Evolutionary conservation across 2,888 invertebrate species (phyloP).

Genomic region (Plagodis pulveraria): DNA sequence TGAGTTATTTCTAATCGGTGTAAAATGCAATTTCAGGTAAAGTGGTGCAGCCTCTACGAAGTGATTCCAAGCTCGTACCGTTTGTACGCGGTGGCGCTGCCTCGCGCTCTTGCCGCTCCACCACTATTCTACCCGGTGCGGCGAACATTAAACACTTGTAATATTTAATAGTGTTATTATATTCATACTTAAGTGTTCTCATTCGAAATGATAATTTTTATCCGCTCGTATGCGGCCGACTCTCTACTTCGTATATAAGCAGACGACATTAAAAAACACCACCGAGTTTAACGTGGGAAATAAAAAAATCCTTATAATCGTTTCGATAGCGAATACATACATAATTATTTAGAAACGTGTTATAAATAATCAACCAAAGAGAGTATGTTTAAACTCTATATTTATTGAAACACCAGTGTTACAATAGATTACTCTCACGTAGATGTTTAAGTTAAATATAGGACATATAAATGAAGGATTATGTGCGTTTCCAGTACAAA

Average conservation of each 20-base stretch:
- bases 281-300: not conserved
- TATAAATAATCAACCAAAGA: constrained; percentile 25
- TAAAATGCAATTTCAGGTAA: no score
- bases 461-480: not conserved
- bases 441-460: constrained; percentile 8
- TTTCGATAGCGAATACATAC: constrained; percentile 1
- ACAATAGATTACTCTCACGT: constrained; percentile 25
- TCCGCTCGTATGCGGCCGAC: not conserved
- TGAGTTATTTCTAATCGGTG: no score
- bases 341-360: constrained; percentile 11
- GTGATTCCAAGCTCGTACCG: no score
- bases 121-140: no score
- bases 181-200: not conserved
- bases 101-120: no score
- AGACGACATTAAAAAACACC: not conserved
- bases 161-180: not conserved
- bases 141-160: no score
- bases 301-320: not conserved
- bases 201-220: not conserved
- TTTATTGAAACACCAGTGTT: constrained; percentile 28
- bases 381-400: constrained; percentile 22
- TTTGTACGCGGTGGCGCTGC: no score
- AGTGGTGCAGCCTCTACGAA: no score
- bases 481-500: constrained; percentile 8
- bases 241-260: not conserved